Evolutionary conservation across 2,113 vertebrate genomes (phyloP).

Genomic region (Neolamprologus cancellatus): DNA sequence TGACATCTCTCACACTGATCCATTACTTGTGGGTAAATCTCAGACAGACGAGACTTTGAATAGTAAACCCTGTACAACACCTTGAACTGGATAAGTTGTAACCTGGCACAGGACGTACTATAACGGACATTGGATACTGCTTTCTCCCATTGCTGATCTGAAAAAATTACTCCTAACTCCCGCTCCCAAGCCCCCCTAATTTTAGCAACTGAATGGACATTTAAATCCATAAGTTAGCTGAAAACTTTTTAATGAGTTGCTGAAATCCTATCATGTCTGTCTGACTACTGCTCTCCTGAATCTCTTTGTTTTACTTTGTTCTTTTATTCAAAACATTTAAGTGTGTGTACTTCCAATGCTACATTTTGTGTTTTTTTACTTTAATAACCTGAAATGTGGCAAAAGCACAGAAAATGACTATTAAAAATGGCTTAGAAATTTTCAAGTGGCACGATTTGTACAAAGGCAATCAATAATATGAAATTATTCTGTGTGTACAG

Average conservation of each 20-base stretch:
- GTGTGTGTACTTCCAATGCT: not conserved
- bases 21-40: too few species aligned
- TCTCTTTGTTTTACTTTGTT: not conserved
- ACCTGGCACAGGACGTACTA: too few species aligned
- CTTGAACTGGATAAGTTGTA: too few species aligned
- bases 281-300: not conserved
- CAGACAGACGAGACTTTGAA: too few species aligned
- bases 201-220: too few species aligned
- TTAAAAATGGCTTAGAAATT: not conserved
- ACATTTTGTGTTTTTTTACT: rapidly evolving
- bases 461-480: not conserved
- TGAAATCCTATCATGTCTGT: not conserved
- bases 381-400: not conserved
- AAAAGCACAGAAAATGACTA: not conserved
- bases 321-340: not conserved
- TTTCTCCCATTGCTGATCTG: too few species aligned
- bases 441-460: not conserved
- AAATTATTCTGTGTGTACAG: not conserved
- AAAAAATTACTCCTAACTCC: too few species aligned
- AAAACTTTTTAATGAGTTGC: not conserved
- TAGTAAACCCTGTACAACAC: too few species aligned
- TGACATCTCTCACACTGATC: too few species aligned
- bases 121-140: too few species aligned
- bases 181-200: too few species aligned
- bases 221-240: not conserved